A percentile compares a stretch with the other conserved stretches of the same genome.
Evolutionary conservation across 2,888 invertebrate genomes (phyloP).

Genomic region (Caenorhabditis sinica): DNA sequence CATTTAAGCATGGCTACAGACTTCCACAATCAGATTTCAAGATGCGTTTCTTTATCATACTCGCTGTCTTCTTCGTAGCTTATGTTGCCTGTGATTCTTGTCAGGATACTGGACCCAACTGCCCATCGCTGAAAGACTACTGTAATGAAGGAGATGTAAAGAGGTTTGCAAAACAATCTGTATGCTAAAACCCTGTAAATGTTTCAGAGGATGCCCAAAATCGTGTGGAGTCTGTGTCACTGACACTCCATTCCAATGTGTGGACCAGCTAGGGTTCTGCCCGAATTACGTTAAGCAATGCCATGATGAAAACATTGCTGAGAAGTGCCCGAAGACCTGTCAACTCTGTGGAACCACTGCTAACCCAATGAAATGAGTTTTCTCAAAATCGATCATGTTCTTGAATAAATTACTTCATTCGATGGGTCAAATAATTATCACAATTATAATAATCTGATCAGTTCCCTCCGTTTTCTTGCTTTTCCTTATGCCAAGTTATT

Average conservation of each 20-base stretch:
- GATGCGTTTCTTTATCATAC: slow-evolving; percentile 7
- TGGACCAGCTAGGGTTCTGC: slow-evolving; percentile 4
- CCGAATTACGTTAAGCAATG: slow-evolving; percentile 12
- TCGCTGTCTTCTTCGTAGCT: not conserved
- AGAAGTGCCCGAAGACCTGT: slow-evolving; percentile 30
- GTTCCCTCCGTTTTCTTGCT: not conserved
- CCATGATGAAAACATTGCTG: slow-evolving; percentile 19
- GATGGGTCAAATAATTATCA: no score
- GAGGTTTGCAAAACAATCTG: not conserved
- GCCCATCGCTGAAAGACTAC: slow-evolving; percentile 9
- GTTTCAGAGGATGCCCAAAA: slow-evolving; percentile 32
- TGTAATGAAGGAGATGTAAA: slow-evolving; percentile 29
- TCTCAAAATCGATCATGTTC: not conserved
- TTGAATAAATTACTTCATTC: not conserved
- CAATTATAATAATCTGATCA: not conserved
- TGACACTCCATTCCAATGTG: slow-evolving; percentile 13
- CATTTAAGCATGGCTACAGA: slow-evolving; percentile 19
- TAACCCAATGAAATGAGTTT: not conserved
- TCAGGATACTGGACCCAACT: slow-evolving; percentile 22
- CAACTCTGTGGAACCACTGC: slow-evolving; percentile 13
- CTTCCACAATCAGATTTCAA: not conserved
- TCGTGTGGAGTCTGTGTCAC: slow-evolving; percentile 35
- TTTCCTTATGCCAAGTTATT: not conserved
- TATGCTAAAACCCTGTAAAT: not conserved
- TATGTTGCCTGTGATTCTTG: slow-evolving; percentile 3